phyloP scores from a whole-genome alignment of 2,888 invertebrate genomes.

The Drosophila nr. perissopoda region DNA sequence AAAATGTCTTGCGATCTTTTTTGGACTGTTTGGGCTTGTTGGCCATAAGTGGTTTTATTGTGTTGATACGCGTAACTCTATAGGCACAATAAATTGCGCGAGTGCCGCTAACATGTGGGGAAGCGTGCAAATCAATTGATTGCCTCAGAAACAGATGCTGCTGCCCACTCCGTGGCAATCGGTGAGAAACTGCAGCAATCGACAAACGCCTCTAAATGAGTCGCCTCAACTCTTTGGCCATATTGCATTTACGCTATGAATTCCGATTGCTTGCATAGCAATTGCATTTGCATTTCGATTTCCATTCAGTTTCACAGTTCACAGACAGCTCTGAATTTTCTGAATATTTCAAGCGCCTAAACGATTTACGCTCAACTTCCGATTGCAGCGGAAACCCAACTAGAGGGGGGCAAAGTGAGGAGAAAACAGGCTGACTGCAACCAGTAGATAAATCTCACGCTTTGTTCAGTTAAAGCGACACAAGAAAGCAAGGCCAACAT shows the following conservation, averaged over 20 bases:
- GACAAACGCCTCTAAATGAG: conserved; percentile 41
- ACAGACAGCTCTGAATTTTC: conserved; percentile 32
- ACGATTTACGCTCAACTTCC: conserved; percentile 51
- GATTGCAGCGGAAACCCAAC: conserved; percentile 14
- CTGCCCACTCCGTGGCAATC: conserved; percentile 14
- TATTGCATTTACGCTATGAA: conserved; percentile 21
- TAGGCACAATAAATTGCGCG: conserved; percentile 39
- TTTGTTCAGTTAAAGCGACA: conserved; percentile 4
- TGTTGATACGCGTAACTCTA: conserved; percentile 14
- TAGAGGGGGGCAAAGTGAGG: not conserved
- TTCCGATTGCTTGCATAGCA: conserved; percentile 13
- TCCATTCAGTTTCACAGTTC: conserved; percentile 47
- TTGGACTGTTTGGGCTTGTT: conserved; percentile 49
- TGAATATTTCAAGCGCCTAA: conserved; percentile 31
- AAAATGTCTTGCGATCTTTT: conserved; percentile 45
- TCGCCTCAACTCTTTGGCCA: conserved; percentile 8
- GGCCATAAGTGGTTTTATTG: conserved; percentile 45
- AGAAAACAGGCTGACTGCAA: not conserved
- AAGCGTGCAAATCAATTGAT: conserved; percentile 30
- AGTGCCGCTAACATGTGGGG: conserved; percentile 36
- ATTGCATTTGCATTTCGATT: conserved; percentile 31
- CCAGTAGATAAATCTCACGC: conserved; percentile 30
- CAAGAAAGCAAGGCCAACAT: conserved; percentile 15
- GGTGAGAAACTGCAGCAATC: conserved; percentile 24
- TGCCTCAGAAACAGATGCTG: conserved; percentile 18